Percentiles rank a stretch among this genome's conserved stretches.
These are phyloP conservation scores for Minunthozetes semirufus DNA, from an alignment of 2,888 invertebrate genomes.

Conservation along the genomic window DNA sequence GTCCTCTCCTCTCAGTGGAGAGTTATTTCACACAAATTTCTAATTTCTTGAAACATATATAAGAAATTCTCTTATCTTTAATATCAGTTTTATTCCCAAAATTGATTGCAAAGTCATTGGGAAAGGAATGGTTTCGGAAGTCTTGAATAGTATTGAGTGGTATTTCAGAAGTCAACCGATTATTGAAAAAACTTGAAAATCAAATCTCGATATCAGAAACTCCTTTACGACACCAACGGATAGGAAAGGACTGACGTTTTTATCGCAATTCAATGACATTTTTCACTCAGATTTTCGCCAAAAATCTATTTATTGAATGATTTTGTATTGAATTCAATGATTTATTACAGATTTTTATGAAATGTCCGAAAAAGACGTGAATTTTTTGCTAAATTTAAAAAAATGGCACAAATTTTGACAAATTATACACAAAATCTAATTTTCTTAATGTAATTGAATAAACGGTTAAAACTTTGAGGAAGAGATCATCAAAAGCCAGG, in stretches of 20 bases:
- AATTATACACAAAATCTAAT: background rate
- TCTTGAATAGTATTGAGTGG: no score
- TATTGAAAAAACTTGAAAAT: background rate
- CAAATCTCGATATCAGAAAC: background rate
- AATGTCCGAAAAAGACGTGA: background rate
- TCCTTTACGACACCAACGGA: background rate
- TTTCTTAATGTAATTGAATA: slow-evolving; percentile 2
- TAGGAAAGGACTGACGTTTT: background rate
- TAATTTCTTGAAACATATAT: no score
- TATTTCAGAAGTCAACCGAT: background rate
- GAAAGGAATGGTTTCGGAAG: background rate
- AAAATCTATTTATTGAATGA: background rate
- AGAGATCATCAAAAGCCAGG: background rate
- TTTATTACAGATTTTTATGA: background rate
- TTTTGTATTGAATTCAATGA: background rate
- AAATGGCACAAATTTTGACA: slow-evolving; percentile 2
- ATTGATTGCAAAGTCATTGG: background rate
- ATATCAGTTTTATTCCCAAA: background rate
- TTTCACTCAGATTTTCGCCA: background rate
- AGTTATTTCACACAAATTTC: no score
- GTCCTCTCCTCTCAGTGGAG: no score
- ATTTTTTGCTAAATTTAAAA: background rate
- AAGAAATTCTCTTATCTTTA: background rate
- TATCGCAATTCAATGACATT: slow-evolving; percentile 21
- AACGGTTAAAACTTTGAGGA: background rate